phyloP scores from a whole-genome alignment of 2,888 invertebrate genomes.

The Megaustenia siamemsis region DNA sequence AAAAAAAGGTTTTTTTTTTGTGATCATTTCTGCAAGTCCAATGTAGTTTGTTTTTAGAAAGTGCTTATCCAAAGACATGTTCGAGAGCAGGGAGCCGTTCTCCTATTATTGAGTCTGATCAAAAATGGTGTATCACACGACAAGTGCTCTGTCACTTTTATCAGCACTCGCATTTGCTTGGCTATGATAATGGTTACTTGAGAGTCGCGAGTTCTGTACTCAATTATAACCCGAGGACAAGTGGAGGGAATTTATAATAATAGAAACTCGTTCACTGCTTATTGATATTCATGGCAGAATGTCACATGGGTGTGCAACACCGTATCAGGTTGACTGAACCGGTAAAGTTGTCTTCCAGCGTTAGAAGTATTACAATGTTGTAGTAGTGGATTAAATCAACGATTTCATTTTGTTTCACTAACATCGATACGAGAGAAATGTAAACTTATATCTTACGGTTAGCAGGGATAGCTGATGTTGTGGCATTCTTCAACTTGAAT shows the following conservation, averaged over 20 bases:
- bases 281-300: neutral
- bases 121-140: conserved; percentile 15
- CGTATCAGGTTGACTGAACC: neutral
- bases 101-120: neutral
- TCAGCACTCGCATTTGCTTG: neutral
- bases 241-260: neutral
- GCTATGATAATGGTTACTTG: neutral
- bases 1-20: neutral
- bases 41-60: conserved; percentile 1
- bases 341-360: too few species aligned
- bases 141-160: conserved; percentile 2
- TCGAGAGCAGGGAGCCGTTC: neutral
- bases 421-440: too few species aligned
- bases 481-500: too few species aligned
- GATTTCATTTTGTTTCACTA: too few species aligned
- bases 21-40: conserved; percentile 19
- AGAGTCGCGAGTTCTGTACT: neutral
- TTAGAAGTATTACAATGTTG: too few species aligned
- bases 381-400: too few species aligned
- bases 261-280: neutral
- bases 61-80: neutral
- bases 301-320: neutral
- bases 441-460: too few species aligned
- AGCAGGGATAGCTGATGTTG: too few species aligned
- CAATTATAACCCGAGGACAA: conserved; percentile 5